A percentile compares a stretch with the other conserved stretches of the same genome.
These are phyloP conservation scores for Drosophila borborema DNA, from an alignment of 2,888 invertebrate species.

Conservation along the genomic window DNA sequence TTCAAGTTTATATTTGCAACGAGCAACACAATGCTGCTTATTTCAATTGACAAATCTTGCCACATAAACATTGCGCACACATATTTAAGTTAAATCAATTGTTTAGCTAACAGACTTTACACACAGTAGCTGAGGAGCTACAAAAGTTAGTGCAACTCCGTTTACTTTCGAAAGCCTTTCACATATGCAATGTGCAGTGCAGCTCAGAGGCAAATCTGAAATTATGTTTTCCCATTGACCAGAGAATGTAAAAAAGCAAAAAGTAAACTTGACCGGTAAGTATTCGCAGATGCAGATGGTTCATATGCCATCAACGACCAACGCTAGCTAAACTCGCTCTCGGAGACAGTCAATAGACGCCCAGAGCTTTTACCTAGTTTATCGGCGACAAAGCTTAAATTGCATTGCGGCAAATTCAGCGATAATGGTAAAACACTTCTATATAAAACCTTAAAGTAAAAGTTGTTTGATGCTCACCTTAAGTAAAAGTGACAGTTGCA, in stretches of 20 bases:
- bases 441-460: constrained; percentile 58
- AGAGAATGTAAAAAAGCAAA: constrained; percentile 44
- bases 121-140: constrained; percentile 20
- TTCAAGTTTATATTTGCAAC: too few species aligned
- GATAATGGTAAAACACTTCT: constrained; percentile 62
- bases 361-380: constrained; percentile 34
- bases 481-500: constrained; percentile 66
- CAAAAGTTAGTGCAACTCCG: constrained; percentile 22
- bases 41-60: not conserved
- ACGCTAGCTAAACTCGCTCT: constrained; percentile 43
- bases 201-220: constrained; percentile 51
- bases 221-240: constrained; percentile 33
- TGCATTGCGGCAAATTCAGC: constrained; percentile 51
- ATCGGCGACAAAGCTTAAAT: constrained; percentile 65
- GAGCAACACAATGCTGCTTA: not conserved
- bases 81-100: not conserved
- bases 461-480: constrained; percentile 39
- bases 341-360: constrained; percentile 31
- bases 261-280: constrained; percentile 53
- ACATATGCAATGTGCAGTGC: constrained; percentile 29
- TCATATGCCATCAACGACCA: constrained; percentile 41
- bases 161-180: constrained; percentile 50
- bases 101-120: not conserved
- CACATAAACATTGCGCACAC: not conserved
- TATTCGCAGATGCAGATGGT: constrained; percentile 50